Evolutionary conservation across 2,113 vertebrate genomes (phyloP).

Genomic region (Hypocryptadius cinnamomeus): DNA sequence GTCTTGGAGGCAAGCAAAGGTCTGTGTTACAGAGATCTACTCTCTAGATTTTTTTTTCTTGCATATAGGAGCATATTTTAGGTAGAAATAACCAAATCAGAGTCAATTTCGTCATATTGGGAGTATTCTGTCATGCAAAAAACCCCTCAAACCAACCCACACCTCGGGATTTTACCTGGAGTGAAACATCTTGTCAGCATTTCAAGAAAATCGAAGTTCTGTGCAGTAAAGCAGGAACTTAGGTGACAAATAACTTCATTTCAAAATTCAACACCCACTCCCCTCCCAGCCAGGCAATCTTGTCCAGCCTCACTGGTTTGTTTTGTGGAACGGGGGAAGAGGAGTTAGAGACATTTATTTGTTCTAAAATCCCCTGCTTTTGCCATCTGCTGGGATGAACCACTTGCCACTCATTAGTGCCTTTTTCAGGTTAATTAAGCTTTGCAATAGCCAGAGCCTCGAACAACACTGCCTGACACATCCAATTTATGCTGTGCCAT

Average conservation of each 20-base stretch:
- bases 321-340: not conserved
- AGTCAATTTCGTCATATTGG: not conserved
- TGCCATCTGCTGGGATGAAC: not conserved
- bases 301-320: not conserved
- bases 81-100: not conserved
- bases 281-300: not conserved
- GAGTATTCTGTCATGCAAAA: not conserved
- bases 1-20: not conserved
- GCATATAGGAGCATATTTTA: not conserved
- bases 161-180: not conserved
- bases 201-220: not conserved
- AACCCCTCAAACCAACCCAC: not conserved
- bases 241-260: not conserved
- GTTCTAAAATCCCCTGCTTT: not conserved
- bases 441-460: not conserved
- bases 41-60: not conserved
- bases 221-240: not conserved
- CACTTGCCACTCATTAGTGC: not conserved
- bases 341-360: not conserved
- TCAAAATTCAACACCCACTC: not conserved
- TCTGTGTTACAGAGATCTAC: not conserved
- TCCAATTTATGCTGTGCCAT: constrained; percentile 32
- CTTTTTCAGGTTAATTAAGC: not conserved
- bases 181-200: not conserved
- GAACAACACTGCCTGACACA: not conserved